Conservation (phyloP, 2,113 vertebrate species). For the Trematocara nigrifrons region DNA sequence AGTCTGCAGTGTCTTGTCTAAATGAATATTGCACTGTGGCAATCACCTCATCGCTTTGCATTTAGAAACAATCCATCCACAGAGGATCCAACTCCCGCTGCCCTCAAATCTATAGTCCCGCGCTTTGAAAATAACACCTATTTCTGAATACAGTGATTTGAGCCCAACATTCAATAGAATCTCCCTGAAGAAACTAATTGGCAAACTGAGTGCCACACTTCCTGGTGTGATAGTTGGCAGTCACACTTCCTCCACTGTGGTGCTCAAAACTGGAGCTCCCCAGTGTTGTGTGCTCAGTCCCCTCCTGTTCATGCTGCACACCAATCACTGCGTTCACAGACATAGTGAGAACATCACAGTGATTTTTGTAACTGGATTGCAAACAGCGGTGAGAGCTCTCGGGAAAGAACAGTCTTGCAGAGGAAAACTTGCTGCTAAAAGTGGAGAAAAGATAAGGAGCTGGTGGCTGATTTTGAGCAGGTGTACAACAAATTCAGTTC, state of each 20-base stretch:
- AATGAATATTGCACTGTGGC: not conserved
- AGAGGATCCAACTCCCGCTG: not conserved
- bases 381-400: not conserved
- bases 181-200: not conserved
- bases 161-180: not conserved
- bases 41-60: not conserved
- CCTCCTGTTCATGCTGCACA: not conserved
- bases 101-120: not conserved
- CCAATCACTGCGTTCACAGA: not conserved
- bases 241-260: not conserved
- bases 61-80: not conserved
- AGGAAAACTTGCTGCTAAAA: not conserved
- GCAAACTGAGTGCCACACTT: not conserved
- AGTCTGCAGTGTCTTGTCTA: not conserved
- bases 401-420: not conserved
- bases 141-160: not conserved
- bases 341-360: fast-evolving
- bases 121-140: not conserved
- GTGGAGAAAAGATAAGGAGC: not conserved
- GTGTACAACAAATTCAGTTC: not conserved
- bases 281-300: not conserved
- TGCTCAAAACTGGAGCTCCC: not conserved
- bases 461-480: not conserved
- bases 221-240: not conserved
- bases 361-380: not conserved